Percentiles rank a stretch among this genome's conserved stretches.
Evolutionary conservation across 1,140 invertebrate genomes (phyloP).

Genomic region (Nautilus pompilius): DNA sequence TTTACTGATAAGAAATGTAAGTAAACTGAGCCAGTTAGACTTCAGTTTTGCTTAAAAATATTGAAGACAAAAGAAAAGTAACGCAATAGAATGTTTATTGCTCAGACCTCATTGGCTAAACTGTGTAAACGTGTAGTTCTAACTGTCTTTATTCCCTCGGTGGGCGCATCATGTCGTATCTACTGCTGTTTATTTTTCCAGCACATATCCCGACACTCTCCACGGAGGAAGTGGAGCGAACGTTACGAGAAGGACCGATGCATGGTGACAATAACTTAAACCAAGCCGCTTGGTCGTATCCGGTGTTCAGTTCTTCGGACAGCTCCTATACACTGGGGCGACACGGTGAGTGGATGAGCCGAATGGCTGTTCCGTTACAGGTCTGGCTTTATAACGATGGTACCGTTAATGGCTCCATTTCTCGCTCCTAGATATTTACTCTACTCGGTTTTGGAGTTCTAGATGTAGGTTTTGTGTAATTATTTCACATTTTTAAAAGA

Average conservation of each 20-base stretch:
- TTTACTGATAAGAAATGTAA: too few species aligned
- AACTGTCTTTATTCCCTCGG: background rate
- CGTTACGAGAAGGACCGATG: constrained; percentile 2
- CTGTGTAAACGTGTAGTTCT: too few species aligned
- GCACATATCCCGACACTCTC: background rate
- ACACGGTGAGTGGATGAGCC: background rate
- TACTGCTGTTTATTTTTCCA: background rate
- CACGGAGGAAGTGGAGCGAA: background rate
- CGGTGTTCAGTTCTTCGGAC: background rate
- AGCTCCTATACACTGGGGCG: background rate
- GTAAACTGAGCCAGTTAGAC: too few species aligned
- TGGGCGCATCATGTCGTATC: background rate
- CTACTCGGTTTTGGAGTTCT: too few species aligned
- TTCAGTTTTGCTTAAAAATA: too few species aligned
- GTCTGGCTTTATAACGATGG: background rate
- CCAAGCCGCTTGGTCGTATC: constrained; percentile 4
- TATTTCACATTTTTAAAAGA: too few species aligned
- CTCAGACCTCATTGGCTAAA: too few species aligned
- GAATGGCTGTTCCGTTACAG: background rate
- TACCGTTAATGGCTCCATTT: too few species aligned
- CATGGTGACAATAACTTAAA: background rate
- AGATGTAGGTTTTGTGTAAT: too few species aligned
- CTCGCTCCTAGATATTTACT: too few species aligned
- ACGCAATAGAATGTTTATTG: too few species aligned
- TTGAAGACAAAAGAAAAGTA: too few species aligned